Evolutionary conservation across 2,888 invertebrate species (phyloP).

Genomic region (Coenonympha glycerion): DNA sequence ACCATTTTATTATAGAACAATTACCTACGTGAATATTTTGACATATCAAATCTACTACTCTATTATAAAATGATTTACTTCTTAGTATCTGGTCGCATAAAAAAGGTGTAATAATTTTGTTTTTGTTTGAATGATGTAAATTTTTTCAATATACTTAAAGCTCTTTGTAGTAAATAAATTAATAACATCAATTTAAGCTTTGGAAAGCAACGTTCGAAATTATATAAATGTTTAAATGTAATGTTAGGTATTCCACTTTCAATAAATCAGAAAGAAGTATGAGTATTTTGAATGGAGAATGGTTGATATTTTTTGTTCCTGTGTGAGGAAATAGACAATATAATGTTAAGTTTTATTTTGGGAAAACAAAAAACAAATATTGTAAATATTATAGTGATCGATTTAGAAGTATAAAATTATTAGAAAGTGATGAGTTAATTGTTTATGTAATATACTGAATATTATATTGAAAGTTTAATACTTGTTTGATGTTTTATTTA

Average conservation of each 20-base stretch:
- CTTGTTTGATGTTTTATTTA: slow-evolving; percentile 40
- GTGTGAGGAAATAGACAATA: slow-evolving; percentile 10
- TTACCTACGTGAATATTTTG: background rate
- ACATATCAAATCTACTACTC: background rate
- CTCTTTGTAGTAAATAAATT: too few relatives aligned
- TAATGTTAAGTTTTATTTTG: slow-evolving; percentile 17
- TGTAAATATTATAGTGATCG: slow-evolving; percentile 63
- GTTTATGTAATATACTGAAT: slow-evolving; percentile 71
- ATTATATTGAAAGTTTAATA: slow-evolving; percentile 67
- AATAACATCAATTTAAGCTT: too few relatives aligned
- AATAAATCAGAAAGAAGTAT: too few relatives aligned
- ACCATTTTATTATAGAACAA: too few relatives aligned
- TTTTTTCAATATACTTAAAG: too few relatives aligned
- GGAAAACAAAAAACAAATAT: slow-evolving; percentile 27
- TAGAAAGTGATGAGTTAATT: slow-evolving; percentile 64
- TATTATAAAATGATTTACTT: background rate
- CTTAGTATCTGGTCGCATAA: too few relatives aligned
- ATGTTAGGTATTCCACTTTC: too few relatives aligned
- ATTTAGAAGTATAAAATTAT: slow-evolving; percentile 46
- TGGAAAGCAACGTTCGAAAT: too few relatives aligned
- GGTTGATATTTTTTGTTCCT: background rate
- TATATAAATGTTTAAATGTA: too few relatives aligned
- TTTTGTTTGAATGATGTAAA: too few relatives aligned
- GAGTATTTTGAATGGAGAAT: background rate
- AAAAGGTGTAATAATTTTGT: too few relatives aligned